Evolutionary conservation across 92 coral and sea anemone genomes (phyloP).

Genomic region (Phymanthus crucifer): DNA sequence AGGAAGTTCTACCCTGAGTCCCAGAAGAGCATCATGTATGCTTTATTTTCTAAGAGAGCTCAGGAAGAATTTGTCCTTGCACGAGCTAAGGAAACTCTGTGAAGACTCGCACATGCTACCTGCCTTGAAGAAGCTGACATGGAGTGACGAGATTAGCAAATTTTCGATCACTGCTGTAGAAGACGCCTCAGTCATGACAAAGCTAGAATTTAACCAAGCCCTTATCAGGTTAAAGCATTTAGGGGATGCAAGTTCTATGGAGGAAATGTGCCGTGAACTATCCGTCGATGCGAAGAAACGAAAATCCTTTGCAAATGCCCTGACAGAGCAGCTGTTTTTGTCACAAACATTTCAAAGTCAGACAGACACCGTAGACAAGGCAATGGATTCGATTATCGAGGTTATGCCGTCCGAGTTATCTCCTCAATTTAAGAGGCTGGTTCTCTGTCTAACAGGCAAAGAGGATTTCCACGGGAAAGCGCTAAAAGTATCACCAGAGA

Average conservation of each 20-base stretch:
- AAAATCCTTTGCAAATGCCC: slow-evolving; percentile 52
- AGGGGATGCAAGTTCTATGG: neutral
- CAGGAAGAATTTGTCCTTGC: slow-evolving; percentile 39
- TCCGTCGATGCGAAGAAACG: slow-evolving; percentile 18
- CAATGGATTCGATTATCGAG: slow-evolving; percentile 40
- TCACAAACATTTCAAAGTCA: slow-evolving; percentile 56
- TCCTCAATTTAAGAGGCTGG: slow-evolving; percentile 42
- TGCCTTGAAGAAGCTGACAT: neutral
- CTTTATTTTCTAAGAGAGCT: slow-evolving; percentile 73
- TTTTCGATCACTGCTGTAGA: neutral
- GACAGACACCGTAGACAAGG: slow-evolving; percentile 72
- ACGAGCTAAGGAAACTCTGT: slow-evolving; percentile 50
- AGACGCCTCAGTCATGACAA: neutral
- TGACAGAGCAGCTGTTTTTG: slow-evolving; percentile 62
- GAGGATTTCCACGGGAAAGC: slow-evolving; percentile 57
- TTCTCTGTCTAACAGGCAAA: slow-evolving; percentile 56
- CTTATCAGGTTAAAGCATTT: neutral
- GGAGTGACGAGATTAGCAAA: neutral
- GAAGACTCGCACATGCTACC: slow-evolving; percentile 22
- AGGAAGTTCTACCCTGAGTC: neutral
- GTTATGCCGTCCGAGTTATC: neutral
- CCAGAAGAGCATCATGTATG: slow-evolving; percentile 43
- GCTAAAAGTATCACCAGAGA: slow-evolving; percentile 63
- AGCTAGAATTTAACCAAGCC: neutral
- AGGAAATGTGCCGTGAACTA: neutral